Evolutionary conservation across 2,888 invertebrate genomes (phyloP), one percentile per base, ranked within the genome.

Genomic region (Petrolisthes cinctipes): DNA sequence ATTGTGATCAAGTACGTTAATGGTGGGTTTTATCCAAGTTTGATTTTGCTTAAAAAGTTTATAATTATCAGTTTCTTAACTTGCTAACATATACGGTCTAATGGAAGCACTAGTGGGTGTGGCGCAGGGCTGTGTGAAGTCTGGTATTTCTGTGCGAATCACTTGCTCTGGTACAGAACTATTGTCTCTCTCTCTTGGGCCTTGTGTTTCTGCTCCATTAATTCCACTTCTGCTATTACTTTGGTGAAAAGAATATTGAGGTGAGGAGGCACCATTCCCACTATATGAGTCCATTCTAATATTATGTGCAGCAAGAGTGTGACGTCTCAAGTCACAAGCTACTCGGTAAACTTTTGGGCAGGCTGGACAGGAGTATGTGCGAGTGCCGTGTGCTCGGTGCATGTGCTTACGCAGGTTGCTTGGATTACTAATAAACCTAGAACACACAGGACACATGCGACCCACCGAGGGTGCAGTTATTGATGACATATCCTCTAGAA

Each of bases 331-430:
- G 71, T 89, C 89, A 57, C 89, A 89, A 4, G 82, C 79, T 23
- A 86, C 89, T 14, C 89, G 85, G 73, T 89, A 89, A 9, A 78
- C 82, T 37, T 89, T 89, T n/a, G 73, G 85, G 57, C 89, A 89
- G 4, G 82, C 68, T 1, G 89, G 89, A 23, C 89, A 89, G 4
- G 76, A 83, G 76, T 82, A 86, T 20, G 78, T 78, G 78, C 82
- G 85, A 61, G 89, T 85, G 56, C 89, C 86, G 61, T 89, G 89
- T 11, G 89, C 86, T n/a, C 88, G 82, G 68, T 83, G 85, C 66
- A 89, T 86, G 73, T 89, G 89, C 79, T 89, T 89, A 20, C 89
- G 83, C 57, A 89, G 68, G 57, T 89, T 89, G 61, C 89, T 89
- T 11, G 86, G 82, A 71, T 89, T 89, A 84, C 89, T 89, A 68